Conservation (phyloP, 2,888 invertebrate genomes). For the Argyresthia goedartella region DNA sequence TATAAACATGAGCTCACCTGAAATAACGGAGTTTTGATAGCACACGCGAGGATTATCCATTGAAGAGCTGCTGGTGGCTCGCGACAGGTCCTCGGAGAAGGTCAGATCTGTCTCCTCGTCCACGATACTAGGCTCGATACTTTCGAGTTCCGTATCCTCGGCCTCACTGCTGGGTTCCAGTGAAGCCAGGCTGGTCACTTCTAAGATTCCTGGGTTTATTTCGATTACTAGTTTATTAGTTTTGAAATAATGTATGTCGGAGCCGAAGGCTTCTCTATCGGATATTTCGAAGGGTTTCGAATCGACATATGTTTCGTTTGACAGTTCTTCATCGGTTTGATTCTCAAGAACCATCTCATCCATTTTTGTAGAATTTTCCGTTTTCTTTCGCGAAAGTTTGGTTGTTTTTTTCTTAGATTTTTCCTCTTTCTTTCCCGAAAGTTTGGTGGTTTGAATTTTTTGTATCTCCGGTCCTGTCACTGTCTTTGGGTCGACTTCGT, state of each 20-base stretch:
- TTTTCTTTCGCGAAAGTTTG: not conserved
- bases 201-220: too few relatives aligned
- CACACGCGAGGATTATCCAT: too few relatives aligned
- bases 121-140: not conserved
- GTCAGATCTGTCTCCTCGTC: not conserved
- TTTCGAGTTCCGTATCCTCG: too few relatives aligned
- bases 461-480: conserved; percentile 10
- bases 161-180: too few relatives aligned
- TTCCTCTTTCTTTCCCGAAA: not conserved
- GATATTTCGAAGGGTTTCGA: not conserved
- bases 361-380: not conserved
- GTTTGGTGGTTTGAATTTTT: not conserved
- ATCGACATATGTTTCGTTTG: not conserved
- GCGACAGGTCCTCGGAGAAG: too few relatives aligned
- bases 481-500: conserved; percentile 23
- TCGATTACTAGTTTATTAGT: too few relatives aligned
- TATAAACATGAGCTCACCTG: too few relatives aligned
- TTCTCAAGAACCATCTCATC: not conserved
- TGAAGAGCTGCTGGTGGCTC: too few relatives aligned
- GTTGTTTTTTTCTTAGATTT: not conserved
- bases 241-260: too few relatives aligned
- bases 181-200: too few relatives aligned
- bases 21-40: too few relatives aligned
- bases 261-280: not conserved
- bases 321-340: not conserved